Evolutionary conservation across 2,888 invertebrate species (phyloP).

Genomic region (Rhabditophanes sp.): DNA sequence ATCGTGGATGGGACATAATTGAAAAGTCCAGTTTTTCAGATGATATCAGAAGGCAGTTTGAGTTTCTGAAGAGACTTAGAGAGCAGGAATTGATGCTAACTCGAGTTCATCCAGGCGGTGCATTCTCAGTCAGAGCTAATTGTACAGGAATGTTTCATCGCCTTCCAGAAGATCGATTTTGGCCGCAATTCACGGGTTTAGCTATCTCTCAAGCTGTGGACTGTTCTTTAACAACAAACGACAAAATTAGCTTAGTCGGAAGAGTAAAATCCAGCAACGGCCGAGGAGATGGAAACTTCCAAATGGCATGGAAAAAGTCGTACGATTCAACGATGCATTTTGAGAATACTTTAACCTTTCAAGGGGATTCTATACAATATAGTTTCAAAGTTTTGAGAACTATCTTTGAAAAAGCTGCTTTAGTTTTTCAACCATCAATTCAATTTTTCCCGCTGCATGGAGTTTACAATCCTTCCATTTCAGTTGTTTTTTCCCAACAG

Average conservation of each 20-base stretch:
- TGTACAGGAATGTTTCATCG: constrained; percentile 28
- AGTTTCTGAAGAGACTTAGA: constrained; percentile 60
- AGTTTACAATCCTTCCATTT: constrained; percentile 16
- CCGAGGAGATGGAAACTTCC: constrained; percentile 31
- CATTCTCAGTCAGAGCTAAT: constrained; percentile 30
- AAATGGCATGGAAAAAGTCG: constrained; percentile 28
- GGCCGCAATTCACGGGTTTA: constrained; percentile 28
- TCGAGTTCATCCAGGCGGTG: constrained; percentile 62
- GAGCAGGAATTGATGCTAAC: constrained; percentile 74
- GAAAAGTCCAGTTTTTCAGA: constrained; percentile 73
- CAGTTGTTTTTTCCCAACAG: constrained; percentile 27
- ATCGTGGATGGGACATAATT: constrained; percentile 80
- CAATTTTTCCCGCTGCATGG: constrained; percentile 23
- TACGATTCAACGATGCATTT: constrained; percentile 18
- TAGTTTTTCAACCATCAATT: constrained; percentile 31
- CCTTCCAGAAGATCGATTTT: constrained; percentile 24
- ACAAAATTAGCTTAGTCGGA: constrained; percentile 32
- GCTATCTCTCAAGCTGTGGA: constrained; percentile 31
- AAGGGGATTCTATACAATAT: constrained; percentile 17
- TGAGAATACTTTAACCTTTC: constrained; percentile 22
- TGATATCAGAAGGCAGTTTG: constrained; percentile 90
- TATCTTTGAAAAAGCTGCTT: constrained; percentile 15
- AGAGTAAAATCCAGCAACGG: constrained; percentile 31
- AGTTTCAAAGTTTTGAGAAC: constrained; percentile 16
- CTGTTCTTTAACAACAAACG: constrained; percentile 22